Percentiles rank a stretch among this genome's conserved stretches.
These are phyloP conservation scores for Pammene fasciana DNA, from an alignment of 2,888 invertebrate species.

Conservation along the genomic window DNA sequence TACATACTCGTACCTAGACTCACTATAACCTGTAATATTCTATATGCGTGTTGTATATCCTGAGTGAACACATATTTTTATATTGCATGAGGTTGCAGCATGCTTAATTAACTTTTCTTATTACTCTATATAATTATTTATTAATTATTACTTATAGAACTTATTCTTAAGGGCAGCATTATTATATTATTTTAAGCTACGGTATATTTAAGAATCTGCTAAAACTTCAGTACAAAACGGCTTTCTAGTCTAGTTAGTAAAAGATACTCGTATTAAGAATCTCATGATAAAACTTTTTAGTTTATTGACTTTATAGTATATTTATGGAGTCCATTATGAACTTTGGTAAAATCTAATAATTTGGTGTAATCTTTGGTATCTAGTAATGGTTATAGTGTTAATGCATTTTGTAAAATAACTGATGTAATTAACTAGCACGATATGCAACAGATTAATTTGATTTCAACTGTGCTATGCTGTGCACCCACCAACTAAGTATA, in stretches of 20 bases:
- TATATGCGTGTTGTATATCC: constrained; percentile 54
- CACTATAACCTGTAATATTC: constrained; percentile 62
- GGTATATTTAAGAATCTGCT: constrained; percentile 37
- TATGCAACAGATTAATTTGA: not conserved
- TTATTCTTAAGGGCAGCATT: constrained; percentile 24
- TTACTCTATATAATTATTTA: constrained; percentile 58
- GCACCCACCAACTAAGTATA: constrained; percentile 25
- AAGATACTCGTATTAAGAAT: constrained; percentile 7
- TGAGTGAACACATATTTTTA: constrained; percentile 47
- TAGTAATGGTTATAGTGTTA: constrained; percentile 27
- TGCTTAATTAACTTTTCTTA: constrained; percentile 60
- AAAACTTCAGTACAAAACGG: constrained; percentile 73
- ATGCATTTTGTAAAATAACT: constrained; percentile 48
- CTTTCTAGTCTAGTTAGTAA: constrained; percentile 47
- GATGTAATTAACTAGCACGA: constrained; percentile 52
- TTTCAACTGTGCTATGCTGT: constrained; percentile 18
- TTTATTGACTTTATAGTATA: not conserved
- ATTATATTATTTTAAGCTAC: constrained; percentile 1
- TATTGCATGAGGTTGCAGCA: constrained; percentile 71
- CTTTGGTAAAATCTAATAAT: not conserved
- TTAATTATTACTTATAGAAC: constrained; percentile 44
- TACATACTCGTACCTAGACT: constrained; percentile 42
- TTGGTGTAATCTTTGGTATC: too few relatives aligned
- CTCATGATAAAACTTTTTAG: constrained; percentile 9
- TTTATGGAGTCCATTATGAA: not conserved